A percentile compares a stretch with the other conserved stretches of the same genome.
phyloP scores from a whole-genome alignment of 2,888 invertebrate genomes.

The Acleris holmiana region DNA sequence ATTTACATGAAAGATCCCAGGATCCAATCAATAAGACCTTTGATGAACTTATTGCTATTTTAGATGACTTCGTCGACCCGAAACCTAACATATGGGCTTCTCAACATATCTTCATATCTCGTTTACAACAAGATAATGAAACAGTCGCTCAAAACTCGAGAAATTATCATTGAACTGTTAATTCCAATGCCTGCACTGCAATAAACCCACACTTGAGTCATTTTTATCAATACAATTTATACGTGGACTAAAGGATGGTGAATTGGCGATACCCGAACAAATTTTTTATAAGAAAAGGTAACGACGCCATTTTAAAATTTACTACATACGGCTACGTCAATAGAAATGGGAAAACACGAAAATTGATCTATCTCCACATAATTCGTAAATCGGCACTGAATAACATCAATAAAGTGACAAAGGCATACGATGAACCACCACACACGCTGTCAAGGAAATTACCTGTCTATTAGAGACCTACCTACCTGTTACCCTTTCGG shows the following conservation, averaged over 20 bases:
- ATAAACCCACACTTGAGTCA: background rate
- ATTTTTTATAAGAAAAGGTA: slow-evolving; percentile 4
- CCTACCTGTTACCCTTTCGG: background rate
- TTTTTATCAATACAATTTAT: slow-evolving; percentile 16
- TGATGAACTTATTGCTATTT: background rate
- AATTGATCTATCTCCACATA: background rate
- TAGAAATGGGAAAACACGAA: slow-evolving; percentile 7
- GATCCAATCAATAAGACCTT: slow-evolving; percentile 1
- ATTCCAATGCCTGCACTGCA: slow-evolving; percentile 7
- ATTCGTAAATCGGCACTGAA: too few species aligned
- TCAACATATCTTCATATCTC: slow-evolving; percentile 8
- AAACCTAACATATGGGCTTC: slow-evolving; percentile 14
- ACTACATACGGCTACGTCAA: background rate
- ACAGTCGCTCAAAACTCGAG: slow-evolving; percentile 1
- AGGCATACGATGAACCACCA: background rate
- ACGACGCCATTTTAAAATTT: background rate
- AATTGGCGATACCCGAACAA: slow-evolving; percentile 1
- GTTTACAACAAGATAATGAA: slow-evolving; percentile 11
- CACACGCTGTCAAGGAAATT: background rate
- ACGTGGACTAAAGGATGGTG: slow-evolving; percentile 9
- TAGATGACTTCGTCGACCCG: slow-evolving; percentile 13
- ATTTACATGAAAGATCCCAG: background rate
- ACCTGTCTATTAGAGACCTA: background rate
- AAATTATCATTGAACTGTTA: slow-evolving; percentile 1
- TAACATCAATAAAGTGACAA: background rate